Conservation (phyloP, 2,113 vertebrate genomes). For the Hiodon tergisus region DNA sequence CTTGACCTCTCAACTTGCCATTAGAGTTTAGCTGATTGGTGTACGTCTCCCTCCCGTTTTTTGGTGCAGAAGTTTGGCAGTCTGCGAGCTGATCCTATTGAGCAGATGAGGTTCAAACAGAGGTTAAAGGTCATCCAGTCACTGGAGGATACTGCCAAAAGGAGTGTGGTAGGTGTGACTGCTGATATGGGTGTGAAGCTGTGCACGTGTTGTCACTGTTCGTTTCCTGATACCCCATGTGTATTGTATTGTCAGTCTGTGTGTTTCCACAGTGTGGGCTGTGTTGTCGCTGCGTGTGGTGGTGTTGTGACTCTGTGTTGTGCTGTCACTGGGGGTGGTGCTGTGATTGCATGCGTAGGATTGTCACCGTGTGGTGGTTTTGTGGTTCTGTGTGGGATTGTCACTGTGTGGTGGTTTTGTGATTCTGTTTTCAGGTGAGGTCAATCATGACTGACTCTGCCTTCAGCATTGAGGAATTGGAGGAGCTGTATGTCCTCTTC, state of each 20-base stretch:
- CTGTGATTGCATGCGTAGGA: neutral
- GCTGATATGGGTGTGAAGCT: neutral
- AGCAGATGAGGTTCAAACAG: constrained; percentile 98
- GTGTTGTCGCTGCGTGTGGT: neutral
- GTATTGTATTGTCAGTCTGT: neutral
- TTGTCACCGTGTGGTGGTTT: constrained; percentile 4
- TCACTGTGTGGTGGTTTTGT: constrained; percentile 8
- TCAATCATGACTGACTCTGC: constrained; percentile 88
- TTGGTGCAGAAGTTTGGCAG: constrained; percentile 78
- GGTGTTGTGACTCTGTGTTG: neutral
- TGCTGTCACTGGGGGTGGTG: neutral
- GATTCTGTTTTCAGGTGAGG: constrained; percentile 70
- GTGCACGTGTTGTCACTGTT: neutral
- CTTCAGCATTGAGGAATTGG: constrained; percentile 88
- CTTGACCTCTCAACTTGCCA: no score
- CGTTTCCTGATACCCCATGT: neutral
- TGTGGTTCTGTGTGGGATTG: neutral
- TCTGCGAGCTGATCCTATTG: constrained; percentile 82
- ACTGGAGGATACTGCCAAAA: constrained; percentile 90
- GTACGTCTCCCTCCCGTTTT: constrained; percentile 9
- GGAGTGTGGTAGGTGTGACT: constrained; percentile 80
- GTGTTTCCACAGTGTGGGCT: neutral
- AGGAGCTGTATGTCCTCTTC: constrained; percentile 90
- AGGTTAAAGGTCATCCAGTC: constrained; percentile 96
- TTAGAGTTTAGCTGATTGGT: neutral